Percentiles rank a stretch among this genome's conserved stretches.
Evolutionary conservation across 1,140 invertebrate species (phyloP).

Genomic region (Paralvinella palmiformis): DNA sequence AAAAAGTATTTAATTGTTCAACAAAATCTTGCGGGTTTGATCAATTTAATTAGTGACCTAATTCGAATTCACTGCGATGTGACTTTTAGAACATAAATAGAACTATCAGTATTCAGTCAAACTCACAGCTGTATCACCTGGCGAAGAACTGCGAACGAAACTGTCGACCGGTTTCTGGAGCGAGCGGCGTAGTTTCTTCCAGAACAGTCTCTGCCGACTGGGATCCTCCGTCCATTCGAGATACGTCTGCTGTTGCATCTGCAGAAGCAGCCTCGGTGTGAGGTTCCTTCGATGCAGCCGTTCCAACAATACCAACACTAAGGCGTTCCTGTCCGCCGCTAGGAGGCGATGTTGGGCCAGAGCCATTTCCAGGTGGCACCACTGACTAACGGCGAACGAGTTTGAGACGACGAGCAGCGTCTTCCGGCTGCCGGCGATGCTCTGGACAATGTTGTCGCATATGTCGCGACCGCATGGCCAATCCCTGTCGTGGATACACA

Average conservation of each 20-base stretch:
- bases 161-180: too few relatives aligned
- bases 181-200: too few relatives aligned
- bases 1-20: too few relatives aligned
- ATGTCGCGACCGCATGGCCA: conserved; percentile 28
- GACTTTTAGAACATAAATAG: too few relatives aligned
- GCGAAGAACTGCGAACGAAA: too few relatives aligned
- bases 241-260: conserved; percentile 3
- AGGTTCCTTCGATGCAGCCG: too few relatives aligned
- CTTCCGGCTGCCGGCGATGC: conserved; percentile 26
- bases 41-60: too few relatives aligned
- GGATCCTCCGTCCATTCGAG: neutral
- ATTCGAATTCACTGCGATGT: too few relatives aligned
- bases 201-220: neutral
- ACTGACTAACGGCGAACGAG: conserved; percentile 25
- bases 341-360: conserved; percentile 25
- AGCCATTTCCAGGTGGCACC: conserved; percentile 48
- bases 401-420: conserved; percentile 29
- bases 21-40: too few relatives aligned
- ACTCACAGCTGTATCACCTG: too few relatives aligned
- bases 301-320: conserved; percentile 58
- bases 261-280: neutral
- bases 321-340: neutral
- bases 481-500: conserved; percentile 35
- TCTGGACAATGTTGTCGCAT: conserved; percentile 28
- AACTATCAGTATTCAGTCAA: too few relatives aligned